Conservation (phyloP, 2,888 invertebrate species). For the Globia sparganii region DNA sequence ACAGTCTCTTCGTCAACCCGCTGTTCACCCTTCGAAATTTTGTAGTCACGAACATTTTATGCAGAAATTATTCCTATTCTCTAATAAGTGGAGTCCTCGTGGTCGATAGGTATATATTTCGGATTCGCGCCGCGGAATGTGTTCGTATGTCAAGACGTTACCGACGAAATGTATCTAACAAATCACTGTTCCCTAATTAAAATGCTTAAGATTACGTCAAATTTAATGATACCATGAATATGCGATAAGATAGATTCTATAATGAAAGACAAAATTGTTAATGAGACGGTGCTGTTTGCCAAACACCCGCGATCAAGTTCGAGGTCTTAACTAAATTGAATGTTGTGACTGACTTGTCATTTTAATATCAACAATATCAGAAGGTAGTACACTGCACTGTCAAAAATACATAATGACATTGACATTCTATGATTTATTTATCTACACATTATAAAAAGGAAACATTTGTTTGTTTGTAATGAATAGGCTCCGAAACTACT, state of each 20-base stretch:
- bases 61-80: background rate
- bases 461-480: too few relatives aligned
- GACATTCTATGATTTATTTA: too few relatives aligned
- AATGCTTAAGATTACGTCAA: constrained; percentile 56
- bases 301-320: constrained; percentile 18
- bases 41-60: constrained; percentile 67
- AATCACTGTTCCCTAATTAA: constrained; percentile 51
- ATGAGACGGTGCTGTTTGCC: constrained; percentile 13
- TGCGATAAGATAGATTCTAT: constrained; percentile 58
- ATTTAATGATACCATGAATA: constrained; percentile 51
- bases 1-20: constrained; percentile 67
- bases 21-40: constrained; percentile 68
- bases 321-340: constrained; percentile 29
- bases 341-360: background rate
- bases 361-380: background rate
- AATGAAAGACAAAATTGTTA: constrained; percentile 20
- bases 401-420: background rate
- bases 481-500: too few relatives aligned
- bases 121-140: background rate
- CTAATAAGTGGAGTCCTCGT: background rate
- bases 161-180: constrained; percentile 31
- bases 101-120: background rate
- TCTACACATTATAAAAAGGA: too few relatives aligned
- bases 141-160: constrained; percentile 15
- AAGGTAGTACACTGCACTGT: background rate